Conservation (phyloP, 2,113 vertebrate genomes). For the Leptobrachium ailaonicum region DNA sequence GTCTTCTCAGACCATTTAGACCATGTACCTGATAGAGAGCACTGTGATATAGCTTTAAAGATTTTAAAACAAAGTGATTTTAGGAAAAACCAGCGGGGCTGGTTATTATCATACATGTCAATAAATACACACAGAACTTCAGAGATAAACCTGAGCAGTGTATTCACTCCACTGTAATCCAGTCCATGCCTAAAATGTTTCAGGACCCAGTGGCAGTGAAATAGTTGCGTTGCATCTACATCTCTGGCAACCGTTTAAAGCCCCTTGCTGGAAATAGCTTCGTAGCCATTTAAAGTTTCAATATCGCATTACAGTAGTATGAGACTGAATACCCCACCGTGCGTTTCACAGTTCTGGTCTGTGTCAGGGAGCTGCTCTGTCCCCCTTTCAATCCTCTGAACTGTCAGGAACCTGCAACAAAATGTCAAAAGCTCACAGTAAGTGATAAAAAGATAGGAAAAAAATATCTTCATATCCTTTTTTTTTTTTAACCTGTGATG, state of each 20-base stretch:
- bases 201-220: conserved; percentile 3
- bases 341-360: neutral
- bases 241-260: conserved; percentile 21
- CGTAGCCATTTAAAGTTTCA: conserved; percentile 40
- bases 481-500: too few relatives aligned
- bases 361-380: neutral
- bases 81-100: too few relatives aligned
- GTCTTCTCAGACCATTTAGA: too few relatives aligned
- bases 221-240: conserved; percentile 17
- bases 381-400: conserved; percentile 6
- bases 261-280: conserved; percentile 44
- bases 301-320: conserved; percentile 33
- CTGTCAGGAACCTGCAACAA: conserved; percentile 16
- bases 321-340: conserved; percentile 20
- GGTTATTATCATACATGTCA: too few relatives aligned
- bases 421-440: conserved; percentile 31
- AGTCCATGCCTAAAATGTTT: neutral
- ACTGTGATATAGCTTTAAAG: too few relatives aligned
- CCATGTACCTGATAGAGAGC: too few relatives aligned
- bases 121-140: too few relatives aligned
- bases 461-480: too few relatives aligned
- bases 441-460: neutral
- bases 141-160: too few relatives aligned
- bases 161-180: neutral
- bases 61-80: too few relatives aligned